These are phyloP conservation scores for Ypsolopha sequella DNA, from an alignment of 2,888 invertebrate species.

Conservation along the genomic window DNA sequence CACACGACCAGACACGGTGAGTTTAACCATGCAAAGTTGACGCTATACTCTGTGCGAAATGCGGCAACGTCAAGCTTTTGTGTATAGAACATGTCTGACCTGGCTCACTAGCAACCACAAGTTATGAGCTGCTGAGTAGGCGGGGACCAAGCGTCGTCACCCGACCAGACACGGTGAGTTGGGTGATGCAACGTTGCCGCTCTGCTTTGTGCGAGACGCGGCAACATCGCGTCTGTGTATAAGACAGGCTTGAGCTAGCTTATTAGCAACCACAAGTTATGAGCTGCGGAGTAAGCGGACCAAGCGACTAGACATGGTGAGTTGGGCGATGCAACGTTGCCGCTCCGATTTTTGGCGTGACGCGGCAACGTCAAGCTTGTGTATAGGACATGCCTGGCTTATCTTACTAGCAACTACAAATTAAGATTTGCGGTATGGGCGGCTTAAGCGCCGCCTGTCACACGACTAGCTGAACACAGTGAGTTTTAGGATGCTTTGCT, in stretches of 20 bases:
- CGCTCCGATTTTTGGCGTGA: neutral
- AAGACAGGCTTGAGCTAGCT: neutral
- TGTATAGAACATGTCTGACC: neutral
- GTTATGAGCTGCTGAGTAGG: neutral
- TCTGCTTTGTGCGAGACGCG: no score
- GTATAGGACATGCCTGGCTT: neutral
- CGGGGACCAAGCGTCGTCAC: no score
- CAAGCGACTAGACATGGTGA: constrained; percentile 10
- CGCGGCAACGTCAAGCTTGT: no score
- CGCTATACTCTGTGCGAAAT: neutral
- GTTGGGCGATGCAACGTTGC: neutral
- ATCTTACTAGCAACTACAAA: neutral
- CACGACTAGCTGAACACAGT: neutral
- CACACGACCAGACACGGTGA: constrained; percentile 9
- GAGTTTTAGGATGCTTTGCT: neutral
- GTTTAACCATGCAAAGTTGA: neutral
- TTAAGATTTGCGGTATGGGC: neutral
- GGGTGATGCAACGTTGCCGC: no score
- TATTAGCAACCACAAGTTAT: neutral
- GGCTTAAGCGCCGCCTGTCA: no score
- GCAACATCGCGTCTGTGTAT: no score
- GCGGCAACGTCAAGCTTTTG: neutral
- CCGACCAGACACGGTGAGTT: neutral
- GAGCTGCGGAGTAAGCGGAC: constrained; percentile 49
- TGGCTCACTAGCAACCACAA: neutral